Evolutionary conservation across 2,797 vertebrate genomes (phyloP), one percentile per base, ranked within the genome.

Genomic region (Mormyrops attenuatus): DNA sequence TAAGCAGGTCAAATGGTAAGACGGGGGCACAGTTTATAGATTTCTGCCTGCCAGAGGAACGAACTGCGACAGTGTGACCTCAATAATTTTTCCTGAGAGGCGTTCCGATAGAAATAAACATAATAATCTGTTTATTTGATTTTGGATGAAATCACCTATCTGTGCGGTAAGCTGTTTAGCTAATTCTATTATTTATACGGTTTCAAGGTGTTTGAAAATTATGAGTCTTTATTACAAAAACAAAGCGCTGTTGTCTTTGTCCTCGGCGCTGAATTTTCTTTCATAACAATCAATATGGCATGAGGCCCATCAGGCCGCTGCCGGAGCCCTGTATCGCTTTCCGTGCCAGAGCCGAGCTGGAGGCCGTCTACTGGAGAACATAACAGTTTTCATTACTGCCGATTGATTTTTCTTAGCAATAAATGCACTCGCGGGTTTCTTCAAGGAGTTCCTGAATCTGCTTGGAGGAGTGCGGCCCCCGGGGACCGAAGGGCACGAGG

Each of bases 331-430:
- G 47, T 15, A 26, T 17, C 17, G 30, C 13, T 57, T 26, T 7
- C 30, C 30, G 17, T 53, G 47, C 84, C 49, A 22, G 22, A 57
- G 17, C 52, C 1, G 7, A n/a, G 52, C 49, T 55, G 34, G 47
- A 53, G 30, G 50, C 44, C 6, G 52, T 26, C 44, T 34, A 55
- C n/a, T 30, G 47, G 26, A 87, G n/a, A 87, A 55, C 85, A 53
- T 53, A 55, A 85, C 80, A 49, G 77, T 55, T 55, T 30, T 87
- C 85, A 53, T 87, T 55, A 87, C 52, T 55, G 85, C 3, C 50
- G 9, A 87, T 87, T 50, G 85, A 55, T 87, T 55, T 55, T 87
- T 87, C 49, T 85, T 22, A 87, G 47, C 52, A 87, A 87, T 87
- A 55, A 55, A 87, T 38, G 49, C 13, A 17, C 85, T 55, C 9